Percentiles rank a stretch among this genome's conserved stretches.
Evolutionary conservation across 2,113 vertebrate genomes (phyloP).

Genomic region (Podarcis raffonei): DNA sequence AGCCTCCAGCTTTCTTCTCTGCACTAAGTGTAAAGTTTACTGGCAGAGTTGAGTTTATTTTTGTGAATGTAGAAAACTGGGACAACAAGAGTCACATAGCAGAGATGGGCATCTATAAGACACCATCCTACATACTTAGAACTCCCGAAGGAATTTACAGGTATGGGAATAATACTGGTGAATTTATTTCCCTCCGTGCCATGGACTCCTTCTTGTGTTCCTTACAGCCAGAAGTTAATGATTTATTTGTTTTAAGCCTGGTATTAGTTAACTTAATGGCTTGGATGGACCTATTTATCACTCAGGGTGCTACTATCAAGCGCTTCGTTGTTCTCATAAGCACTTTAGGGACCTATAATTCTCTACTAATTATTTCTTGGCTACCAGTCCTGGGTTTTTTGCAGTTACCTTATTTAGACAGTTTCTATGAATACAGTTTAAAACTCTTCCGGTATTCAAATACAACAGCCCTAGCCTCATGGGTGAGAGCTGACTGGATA

Average conservation of each 20-base stretch:
- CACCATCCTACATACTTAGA: slow-evolving; percentile 92
- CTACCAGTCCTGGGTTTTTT: slow-evolving; percentile 95
- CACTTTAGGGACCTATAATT: slow-evolving; percentile 97
- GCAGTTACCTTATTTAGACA: slow-evolving; percentile 93
- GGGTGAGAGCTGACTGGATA: slow-evolving; percentile 95
- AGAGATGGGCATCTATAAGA: slow-evolving; percentile 87
- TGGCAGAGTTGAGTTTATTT: slow-evolving; percentile 96
- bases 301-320: slow-evolving; percentile 96
- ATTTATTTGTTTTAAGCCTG: slow-evolving; percentile 94
- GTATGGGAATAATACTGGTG: slow-evolving; percentile 93
- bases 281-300: slow-evolving; percentile 99
- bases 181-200: slow-evolving; percentile 91
- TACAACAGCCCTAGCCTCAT: slow-evolving; percentile 91
- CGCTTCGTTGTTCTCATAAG: slow-evolving; percentile 97
- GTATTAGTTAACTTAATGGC: slow-evolving; percentile 96
- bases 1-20: slow-evolving; percentile 95
- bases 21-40: slow-evolving; percentile 97
- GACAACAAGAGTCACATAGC: slow-evolving; percentile 85
- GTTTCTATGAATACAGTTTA: slow-evolving; percentile 93
- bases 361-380: slow-evolving; percentile 95
- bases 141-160: slow-evolving; percentile 96
- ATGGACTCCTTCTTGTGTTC: slow-evolving; percentile 97
- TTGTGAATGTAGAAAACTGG: slow-evolving; percentile 92
- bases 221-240: slow-evolving; percentile 95
- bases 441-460: slow-evolving; percentile 94